These are phyloP conservation scores for Notarius lentiginosus DNA, from an alignment of 2,113 vertebrate species.

Conservation along the genomic window DNA sequence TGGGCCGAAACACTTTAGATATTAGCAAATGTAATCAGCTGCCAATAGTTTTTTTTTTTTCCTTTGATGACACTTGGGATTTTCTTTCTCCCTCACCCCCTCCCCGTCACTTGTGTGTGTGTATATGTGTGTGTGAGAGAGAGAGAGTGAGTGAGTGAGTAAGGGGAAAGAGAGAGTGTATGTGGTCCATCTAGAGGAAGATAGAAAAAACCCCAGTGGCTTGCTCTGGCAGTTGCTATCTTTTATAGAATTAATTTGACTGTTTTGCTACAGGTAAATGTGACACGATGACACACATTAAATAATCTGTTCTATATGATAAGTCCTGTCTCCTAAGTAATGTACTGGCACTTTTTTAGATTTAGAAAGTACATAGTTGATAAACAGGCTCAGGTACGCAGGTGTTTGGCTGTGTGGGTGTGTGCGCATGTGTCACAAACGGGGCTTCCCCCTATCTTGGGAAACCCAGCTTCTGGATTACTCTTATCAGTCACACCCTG, in stretches of 20 bases:
- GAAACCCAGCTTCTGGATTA: constrained; percentile 29
- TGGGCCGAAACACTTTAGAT: constrained; percentile 74
- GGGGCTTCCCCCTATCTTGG: constrained; percentile 35
- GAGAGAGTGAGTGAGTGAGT: not conserved
- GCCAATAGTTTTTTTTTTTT: constrained; percentile 77
- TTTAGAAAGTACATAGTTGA: not conserved
- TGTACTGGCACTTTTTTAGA: not conserved
- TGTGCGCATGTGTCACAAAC: constrained; percentile 1
- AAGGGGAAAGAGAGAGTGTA: constrained; percentile 24
- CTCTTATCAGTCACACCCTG: not conserved
- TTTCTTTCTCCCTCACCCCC: constrained; percentile 78
- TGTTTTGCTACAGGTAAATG: not conserved
- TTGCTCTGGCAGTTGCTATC: not conserved
- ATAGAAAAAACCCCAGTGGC: constrained; percentile 6
- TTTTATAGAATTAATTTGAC: not conserved
- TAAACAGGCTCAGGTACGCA: constrained; percentile 24
- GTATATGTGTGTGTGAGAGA: not conserved
- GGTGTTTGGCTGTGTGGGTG: not conserved
- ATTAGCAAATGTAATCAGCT: constrained; percentile 79
- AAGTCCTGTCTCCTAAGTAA: not conserved
- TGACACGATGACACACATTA: not conserved
- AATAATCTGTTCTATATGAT: not conserved
- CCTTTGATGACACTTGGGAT: constrained; percentile 91
- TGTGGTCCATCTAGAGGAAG: constrained; percentile 39
- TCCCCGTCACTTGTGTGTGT: constrained; percentile 64